A percentile compares a stretch with the other conserved stretches of the same genome.
Conservation (phyloP, 92 coral and sea anemone species). For the Metridium senile region DNA sequence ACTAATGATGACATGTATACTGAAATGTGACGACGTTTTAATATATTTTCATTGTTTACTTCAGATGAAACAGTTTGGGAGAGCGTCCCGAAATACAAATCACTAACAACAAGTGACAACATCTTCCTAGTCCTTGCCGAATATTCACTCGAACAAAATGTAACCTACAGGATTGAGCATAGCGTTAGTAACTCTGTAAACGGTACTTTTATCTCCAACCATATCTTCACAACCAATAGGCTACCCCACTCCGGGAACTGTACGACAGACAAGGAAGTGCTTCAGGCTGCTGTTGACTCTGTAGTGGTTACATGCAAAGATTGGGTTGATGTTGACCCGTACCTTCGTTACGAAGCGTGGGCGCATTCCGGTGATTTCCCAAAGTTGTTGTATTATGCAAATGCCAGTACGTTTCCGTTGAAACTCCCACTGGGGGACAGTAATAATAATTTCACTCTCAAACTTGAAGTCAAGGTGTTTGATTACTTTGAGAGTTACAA, state of each 20-base stretch:
- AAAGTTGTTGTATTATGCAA: constrained; percentile 12
- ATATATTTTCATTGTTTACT: background rate
- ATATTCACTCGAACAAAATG: background rate
- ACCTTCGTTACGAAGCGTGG: constrained; percentile 20
- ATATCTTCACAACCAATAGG: constrained; percentile 16
- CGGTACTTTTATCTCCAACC: background rate
- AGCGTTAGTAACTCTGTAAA: background rate
- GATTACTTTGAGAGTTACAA: constrained; percentile 12
- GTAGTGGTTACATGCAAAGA: background rate
- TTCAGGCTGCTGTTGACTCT: constrained; percentile 4
- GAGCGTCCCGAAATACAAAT: background rate
- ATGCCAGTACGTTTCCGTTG: constrained; percentile 10
- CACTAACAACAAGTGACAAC: background rate
- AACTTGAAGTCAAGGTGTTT: constrained; percentile 15
- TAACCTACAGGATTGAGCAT: constrained; percentile 17
- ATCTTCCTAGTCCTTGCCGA: constrained; percentile 3
- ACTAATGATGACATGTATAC: too few species aligned
- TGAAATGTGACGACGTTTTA: too few species aligned
- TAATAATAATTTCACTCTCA: constrained; percentile 1
- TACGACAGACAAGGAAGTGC: background rate
- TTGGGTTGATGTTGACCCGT: constrained; percentile 17
- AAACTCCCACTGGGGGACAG: constrained; percentile 22
- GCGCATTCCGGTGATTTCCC: background rate
- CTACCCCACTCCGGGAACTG: constrained; percentile 30
- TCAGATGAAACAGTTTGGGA: constrained; percentile 18